Evolutionary conservation across 2,888 invertebrate species (phyloP).

Genomic region (Eristalinus sepulchralis): DNA sequence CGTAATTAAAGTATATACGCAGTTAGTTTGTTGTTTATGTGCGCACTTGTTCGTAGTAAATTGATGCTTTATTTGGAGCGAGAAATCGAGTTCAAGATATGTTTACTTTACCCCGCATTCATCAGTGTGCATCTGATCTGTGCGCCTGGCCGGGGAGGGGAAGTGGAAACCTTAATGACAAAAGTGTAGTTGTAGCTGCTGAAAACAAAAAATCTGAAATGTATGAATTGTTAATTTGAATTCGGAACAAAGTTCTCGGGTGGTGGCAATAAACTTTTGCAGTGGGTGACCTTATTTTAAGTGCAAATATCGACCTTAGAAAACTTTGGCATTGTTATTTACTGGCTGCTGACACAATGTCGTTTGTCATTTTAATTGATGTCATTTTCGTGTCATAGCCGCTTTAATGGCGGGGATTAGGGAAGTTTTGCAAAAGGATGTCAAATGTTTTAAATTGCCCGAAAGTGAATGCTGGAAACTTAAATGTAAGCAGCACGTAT

Average conservation of each 20-base stretch:
- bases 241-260: not conserved
- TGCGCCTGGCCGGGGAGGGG: too few relatives aligned
- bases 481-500: not conserved
- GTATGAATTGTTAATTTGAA: not conserved
- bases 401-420: not conserved
- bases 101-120: not conserved
- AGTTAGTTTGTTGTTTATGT: not conserved
- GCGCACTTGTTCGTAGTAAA: not conserved
- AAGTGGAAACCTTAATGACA: not conserved
- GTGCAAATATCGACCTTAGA: conserved; percentile 4
- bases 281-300: conserved; percentile 9
- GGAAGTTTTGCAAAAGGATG: not conserved
- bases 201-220: too few relatives aligned
- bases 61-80: conserved; percentile 46
- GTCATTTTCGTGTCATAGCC: not conserved
- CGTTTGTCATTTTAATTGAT: not conserved
- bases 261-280: not conserved
- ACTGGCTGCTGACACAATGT: not conserved
- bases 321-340: not conserved
- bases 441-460: not conserved
- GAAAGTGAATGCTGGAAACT: not conserved
- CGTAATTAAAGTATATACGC: not conserved
- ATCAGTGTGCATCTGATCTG: not conserved
- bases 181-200: not conserved
- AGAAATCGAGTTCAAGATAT: conserved; percentile 51